Evolutionary conservation across 1,140 invertebrate genomes (phyloP), one percentile per base, ranked within the genome.

Genomic region (Proctacanthus coquilletti): DNA sequence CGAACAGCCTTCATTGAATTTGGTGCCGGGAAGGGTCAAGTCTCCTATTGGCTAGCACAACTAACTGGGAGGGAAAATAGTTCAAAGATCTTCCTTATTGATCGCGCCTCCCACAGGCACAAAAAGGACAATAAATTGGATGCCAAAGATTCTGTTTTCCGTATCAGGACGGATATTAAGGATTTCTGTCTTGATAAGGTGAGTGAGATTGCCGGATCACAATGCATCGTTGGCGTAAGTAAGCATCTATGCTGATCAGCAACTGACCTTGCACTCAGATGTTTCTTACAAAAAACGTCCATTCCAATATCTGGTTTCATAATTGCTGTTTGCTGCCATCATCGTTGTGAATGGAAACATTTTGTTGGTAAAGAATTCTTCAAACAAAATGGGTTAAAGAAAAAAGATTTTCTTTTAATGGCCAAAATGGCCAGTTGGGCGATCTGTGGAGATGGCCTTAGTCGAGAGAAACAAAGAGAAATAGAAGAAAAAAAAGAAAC

Each of bases 221-320:
- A 54, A 11, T 46, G 53, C 27, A 66, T 78, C 31, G 75, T 88
- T 29, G 84, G 72, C 2, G 57, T 86, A 19, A 79, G 82, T 0
- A 92, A 92, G 62, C 86, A 92, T 63, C 64, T 92, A 13, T 92
- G 85, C 57, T 85, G 86, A 2, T 72, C 64, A 14, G 85, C 84
- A 21, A 86, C 84, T 44, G 80, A 84, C 64, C 66, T 79, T 29
- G 72, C 80, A 4, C 49, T 85, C 35, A 69, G 72, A 30, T 86
- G 83, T 56, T 43, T 83, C 29, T 52, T 61, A 21, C 53, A 60
- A 36, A 46, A 44, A 49, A 67, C 50, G 23, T 8, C 10, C 42
- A 40, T 4, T 44, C 42, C 19, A 45, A 47, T 49, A 6, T 42
- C 38, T 32, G 85, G 83, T 3, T 46, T 80, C 11, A 51, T 82